A percentile compares a stretch with the other conserved stretches of the same genome.
Evolutionary conservation across 2,113 vertebrate genomes (phyloP).

Genomic region (Promerops cafer): DNA sequence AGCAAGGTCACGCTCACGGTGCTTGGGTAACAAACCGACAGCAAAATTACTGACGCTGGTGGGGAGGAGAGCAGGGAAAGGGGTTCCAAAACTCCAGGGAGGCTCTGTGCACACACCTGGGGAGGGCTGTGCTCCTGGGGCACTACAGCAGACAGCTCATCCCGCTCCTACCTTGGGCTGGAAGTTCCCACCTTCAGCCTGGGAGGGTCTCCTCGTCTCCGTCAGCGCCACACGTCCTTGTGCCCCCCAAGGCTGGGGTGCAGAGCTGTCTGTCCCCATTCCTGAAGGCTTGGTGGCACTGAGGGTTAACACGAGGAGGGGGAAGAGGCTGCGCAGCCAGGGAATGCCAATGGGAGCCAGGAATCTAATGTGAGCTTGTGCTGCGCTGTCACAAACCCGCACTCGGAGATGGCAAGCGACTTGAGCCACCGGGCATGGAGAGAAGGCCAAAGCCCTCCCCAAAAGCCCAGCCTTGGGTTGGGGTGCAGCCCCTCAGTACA

Average conservation of each 20-base stretch:
- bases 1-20: background rate
- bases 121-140: background rate
- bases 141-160: accelerated
- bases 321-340: background rate
- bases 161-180: background rate
- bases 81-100: background rate
- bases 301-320: background rate
- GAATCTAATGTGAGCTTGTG: background rate
- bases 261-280: background rate
- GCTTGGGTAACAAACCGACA: background rate
- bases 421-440: accelerated
- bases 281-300: background rate
- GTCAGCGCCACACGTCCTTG: accelerated
- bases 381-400: background rate
- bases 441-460: background rate
- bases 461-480: background rate
- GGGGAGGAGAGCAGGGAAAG: background rate
- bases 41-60: accelerated
- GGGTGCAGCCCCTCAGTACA: background rate
- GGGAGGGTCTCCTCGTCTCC: accelerated
- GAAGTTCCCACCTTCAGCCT: background rate
- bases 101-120: accelerated
- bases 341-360: background rate
- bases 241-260: background rate
- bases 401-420: accelerated